phyloP scores from a whole-genome alignment of 2,113 vertebrate genomes.

The Amblyopsis rosae region DNA sequence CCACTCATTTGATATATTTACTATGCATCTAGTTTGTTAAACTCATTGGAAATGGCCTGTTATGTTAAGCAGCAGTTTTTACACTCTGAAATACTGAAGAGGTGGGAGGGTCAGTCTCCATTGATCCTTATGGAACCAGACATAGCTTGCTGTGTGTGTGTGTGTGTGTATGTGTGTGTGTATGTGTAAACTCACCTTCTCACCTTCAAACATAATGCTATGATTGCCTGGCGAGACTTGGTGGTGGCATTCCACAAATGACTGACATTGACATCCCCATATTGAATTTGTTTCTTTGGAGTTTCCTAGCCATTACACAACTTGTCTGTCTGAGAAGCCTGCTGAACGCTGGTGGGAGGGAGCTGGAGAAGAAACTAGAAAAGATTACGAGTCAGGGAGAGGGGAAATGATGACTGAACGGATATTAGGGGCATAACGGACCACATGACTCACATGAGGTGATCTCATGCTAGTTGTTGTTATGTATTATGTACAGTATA shows the following conservation, averaged over 20 bases:
- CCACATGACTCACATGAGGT: too few species aligned
- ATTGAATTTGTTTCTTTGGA: background rate
- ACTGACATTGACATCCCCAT: slow-evolving; percentile 26
- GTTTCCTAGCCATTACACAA: too few species aligned
- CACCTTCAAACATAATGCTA: background rate
- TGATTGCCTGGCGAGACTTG: slow-evolving; percentile 3
- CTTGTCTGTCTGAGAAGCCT: background rate
- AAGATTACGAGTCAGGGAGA: slow-evolving; percentile 18
- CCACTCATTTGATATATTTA: too few species aligned
- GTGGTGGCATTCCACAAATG: slow-evolving; percentile 16
- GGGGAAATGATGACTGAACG: background rate
- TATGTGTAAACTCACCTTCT: background rate
- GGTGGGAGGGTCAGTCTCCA: too few species aligned
- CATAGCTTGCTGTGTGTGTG: background rate
- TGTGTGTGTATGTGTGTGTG: background rate
- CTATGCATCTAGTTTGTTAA: too few species aligned
- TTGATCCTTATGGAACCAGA: too few species aligned
- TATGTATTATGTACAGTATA: too few species aligned
- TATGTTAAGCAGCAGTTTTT: too few species aligned
- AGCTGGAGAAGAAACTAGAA: slow-evolving; percentile 9
- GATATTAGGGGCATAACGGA: too few species aligned
- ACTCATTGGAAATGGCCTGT: too few species aligned
- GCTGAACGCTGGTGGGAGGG: background rate
- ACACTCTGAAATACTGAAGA: too few species aligned
- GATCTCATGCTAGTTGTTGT: too few species aligned